A percentile compares a stretch with the other conserved stretches of the same genome.
These are phyloP conservation scores for Arnoldichthys spilopterus DNA, from an alignment of 2,797 vertebrate species.

Conservation along the genomic window DNA sequence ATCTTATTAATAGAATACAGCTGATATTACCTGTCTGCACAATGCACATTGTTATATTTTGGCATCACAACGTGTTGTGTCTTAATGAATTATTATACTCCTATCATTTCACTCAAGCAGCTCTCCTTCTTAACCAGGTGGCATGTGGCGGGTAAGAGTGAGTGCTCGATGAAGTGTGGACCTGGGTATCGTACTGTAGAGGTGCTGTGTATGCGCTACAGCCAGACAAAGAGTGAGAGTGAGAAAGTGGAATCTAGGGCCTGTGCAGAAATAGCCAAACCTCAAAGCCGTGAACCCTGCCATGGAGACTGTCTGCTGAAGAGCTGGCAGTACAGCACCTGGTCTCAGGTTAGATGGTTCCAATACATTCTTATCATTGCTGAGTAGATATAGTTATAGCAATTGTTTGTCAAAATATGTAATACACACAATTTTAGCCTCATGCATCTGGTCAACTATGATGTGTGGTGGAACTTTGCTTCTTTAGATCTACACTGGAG, in stretches of 20 bases:
- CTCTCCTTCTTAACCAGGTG: slow-evolving; percentile 72
- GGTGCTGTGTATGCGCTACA: slow-evolving; percentile 90
- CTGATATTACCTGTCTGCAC: neutral
- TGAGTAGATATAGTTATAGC: neutral
- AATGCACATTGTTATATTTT: neutral
- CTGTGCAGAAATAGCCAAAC: slow-evolving; percentile 85
- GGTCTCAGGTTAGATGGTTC: slow-evolving; percentile 86
- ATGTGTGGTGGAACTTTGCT: neutral
- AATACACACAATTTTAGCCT: neutral
- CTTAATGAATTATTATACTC: neutral
- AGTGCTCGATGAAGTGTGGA: slow-evolving; percentile 90
- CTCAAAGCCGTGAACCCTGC: slow-evolving; percentile 85
- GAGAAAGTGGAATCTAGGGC: slow-evolving; percentile 78
- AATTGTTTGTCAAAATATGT: neutral
- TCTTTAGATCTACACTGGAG: too few relatives aligned
- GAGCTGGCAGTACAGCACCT: slow-evolving; percentile 93
- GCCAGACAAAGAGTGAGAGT: slow-evolving; percentile 78
- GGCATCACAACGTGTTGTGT: neutral
- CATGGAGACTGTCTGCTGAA: slow-evolving; percentile 88
- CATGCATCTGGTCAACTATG: too few relatives aligned
- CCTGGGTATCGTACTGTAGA: slow-evolving; percentile 87
- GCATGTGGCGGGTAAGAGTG: slow-evolving; percentile 88
- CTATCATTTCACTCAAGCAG: neutral
- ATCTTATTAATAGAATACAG: neutral
- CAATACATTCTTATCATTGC: neutral